Conservation (phyloP, 2,888 invertebrate species). For the Morpho deidamia region DNA sequence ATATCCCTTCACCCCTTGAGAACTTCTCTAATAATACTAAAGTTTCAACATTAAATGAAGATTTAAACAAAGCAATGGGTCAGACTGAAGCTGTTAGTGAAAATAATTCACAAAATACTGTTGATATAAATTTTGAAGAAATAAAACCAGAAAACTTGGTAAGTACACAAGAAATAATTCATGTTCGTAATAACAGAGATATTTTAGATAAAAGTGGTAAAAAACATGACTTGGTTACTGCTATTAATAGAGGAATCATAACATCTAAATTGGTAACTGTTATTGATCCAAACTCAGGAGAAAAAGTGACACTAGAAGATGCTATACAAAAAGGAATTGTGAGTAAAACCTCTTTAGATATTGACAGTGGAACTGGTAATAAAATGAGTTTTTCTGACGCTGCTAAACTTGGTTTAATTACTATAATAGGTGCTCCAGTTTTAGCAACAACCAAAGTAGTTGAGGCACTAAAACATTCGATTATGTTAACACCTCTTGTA, state of each 20-base stretch:
- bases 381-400: constrained; percentile 85
- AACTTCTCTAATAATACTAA: not conserved
- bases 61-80: no score
- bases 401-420: constrained; percentile 85
- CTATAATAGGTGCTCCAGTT: constrained; percentile 86
- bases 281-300: constrained; percentile 83
- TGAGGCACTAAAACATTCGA: constrained; percentile 43
- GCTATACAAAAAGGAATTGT: constrained; percentile 88
- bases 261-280: constrained; percentile 82
- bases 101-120: not conserved
- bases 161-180: not conserved
- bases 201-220: not conserved
- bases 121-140: not conserved
- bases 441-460: constrained; percentile 83
- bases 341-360: constrained; percentile 82
- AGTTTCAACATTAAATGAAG: not conserved
- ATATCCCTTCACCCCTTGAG: not conserved
- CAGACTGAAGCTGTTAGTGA: no score
- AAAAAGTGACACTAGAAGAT: constrained; percentile 84
- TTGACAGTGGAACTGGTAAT: constrained; percentile 81
- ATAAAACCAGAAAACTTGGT: not conserved
- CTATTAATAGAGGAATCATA: constrained; percentile 86
- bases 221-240: constrained; percentile 81
- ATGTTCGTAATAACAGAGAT: no score
- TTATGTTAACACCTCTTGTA: no score